A percentile compares a stretch with the other conserved stretches of the same genome.
These are phyloP conservation scores for Corythoichthys intestinalis DNA, from an alignment of 2,113 vertebrate genomes.

Conservation along the genomic window DNA sequence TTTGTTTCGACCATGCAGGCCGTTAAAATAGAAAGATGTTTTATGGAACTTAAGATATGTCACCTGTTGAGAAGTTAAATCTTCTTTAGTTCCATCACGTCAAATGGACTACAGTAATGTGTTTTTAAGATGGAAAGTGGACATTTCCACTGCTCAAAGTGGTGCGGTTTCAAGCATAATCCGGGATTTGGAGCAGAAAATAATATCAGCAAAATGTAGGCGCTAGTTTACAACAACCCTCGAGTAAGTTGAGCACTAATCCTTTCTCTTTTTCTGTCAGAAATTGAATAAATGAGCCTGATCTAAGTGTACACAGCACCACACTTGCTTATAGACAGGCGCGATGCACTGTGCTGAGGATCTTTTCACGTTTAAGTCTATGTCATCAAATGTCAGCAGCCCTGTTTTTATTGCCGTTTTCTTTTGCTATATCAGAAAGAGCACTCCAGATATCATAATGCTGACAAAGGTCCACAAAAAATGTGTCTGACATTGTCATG, in stretches of 20 bases:
- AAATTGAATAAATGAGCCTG: constrained; percentile 20
- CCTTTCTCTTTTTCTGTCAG: constrained; percentile 10
- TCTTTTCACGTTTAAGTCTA: constrained; percentile 8
- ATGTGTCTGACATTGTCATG: constrained; percentile 17
- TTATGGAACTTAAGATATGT: background rate
- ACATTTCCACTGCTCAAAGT: constrained; percentile 12
- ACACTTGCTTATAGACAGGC: constrained; percentile 11
- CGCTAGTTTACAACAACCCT: constrained; percentile 12
- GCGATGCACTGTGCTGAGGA: background rate
- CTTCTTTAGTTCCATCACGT: background rate
- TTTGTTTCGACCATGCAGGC: background rate
- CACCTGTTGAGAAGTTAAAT: background rate
- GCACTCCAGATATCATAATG: background rate
- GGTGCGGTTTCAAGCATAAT: constrained; percentile 23
- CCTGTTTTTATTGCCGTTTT: background rate
- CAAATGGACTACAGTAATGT: background rate
- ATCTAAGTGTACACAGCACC: constrained; percentile 1
- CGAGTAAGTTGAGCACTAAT: constrained; percentile 23
- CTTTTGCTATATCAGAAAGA: constrained; percentile 5
- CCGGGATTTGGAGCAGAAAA: constrained; percentile 32
- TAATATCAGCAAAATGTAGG: constrained; percentile 3
- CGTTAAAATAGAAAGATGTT: background rate
- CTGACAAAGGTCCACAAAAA: constrained; percentile 36
- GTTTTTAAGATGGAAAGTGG: constrained; percentile 1
- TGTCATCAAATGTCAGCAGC: background rate